phyloP scores from a whole-genome alignment of 2,888 invertebrate genomes.

The Stenotaenia linearis region DNA sequence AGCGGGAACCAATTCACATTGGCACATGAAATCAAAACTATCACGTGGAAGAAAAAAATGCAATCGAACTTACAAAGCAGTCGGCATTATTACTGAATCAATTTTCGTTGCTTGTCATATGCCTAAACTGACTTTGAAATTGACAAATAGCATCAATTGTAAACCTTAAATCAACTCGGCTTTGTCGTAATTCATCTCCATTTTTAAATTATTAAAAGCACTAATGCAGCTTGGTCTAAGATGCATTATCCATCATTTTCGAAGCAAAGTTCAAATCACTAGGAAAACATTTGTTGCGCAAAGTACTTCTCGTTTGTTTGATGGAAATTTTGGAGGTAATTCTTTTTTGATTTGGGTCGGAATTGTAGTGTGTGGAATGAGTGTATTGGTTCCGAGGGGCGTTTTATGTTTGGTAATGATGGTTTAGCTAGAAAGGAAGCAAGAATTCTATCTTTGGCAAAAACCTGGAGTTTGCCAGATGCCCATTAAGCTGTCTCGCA shows the following conservation, averaged over 20 bases:
- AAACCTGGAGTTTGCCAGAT: too few species aligned
- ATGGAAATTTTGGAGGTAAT: too few species aligned
- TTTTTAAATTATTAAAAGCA: not conserved
- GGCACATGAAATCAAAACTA: not conserved
- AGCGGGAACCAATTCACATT: not conserved
- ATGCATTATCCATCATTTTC: not conserved
- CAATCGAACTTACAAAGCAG: not conserved
- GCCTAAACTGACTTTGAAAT: slow-evolving; percentile 2
- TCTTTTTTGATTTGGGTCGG: too few species aligned
- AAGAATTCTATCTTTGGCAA: too few species aligned
- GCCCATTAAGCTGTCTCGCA: too few species aligned
- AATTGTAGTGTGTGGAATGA: too few species aligned
- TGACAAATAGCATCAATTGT: not conserved
- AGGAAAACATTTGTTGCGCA: too few species aligned
- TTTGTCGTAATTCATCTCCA: not conserved
- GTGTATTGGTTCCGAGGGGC: too few species aligned
- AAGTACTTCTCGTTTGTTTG: too few species aligned
- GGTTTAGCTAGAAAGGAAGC: too few species aligned
- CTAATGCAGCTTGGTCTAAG: not conserved
- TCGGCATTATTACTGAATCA: not conserved
- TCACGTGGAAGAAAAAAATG: not conserved
- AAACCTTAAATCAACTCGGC: not conserved
- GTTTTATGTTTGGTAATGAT: too few species aligned
- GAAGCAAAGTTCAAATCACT: too few species aligned
- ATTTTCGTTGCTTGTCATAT: not conserved